These are phyloP conservation scores for Graptemys geographica DNA, from an alignment of 2,797 vertebrate genomes.

Conservation along the genomic window DNA sequence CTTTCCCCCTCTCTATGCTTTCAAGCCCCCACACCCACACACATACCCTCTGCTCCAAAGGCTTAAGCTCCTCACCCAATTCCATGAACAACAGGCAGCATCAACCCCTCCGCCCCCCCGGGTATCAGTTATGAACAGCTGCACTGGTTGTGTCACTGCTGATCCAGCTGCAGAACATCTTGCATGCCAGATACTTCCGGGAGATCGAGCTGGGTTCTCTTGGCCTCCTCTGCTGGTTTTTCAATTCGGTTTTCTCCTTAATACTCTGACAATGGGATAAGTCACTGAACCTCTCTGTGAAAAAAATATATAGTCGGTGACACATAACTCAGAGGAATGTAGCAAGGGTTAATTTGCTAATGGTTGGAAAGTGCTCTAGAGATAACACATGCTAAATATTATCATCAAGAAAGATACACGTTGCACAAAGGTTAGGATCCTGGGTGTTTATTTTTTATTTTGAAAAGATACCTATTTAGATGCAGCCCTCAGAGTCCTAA, in stretches of 20 bases:
- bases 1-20: neutral
- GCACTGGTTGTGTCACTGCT: neutral
- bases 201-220: neutral
- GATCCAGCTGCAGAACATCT: neutral
- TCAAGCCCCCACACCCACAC: neutral
- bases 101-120: rapidly evolving
- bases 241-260: neutral
- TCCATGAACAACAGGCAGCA: neutral
- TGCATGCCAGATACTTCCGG: neutral
- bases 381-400: neutral
- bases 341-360: neutral
- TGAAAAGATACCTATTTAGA: neutral
- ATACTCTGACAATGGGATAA: neutral
- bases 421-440: neutral
- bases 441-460: neutral
- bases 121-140: neutral
- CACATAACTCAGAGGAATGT: neutral
- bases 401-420: neutral
- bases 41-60: neutral
- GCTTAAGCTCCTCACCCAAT: neutral
- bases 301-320: neutral
- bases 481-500: neutral
- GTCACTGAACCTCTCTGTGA: neutral
- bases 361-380: neutral
- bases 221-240: neutral